These are phyloP conservation scores for Xestoiulus laeticollis DNA, from an alignment of 2,888 invertebrate species.

Conservation along the genomic window DNA sequence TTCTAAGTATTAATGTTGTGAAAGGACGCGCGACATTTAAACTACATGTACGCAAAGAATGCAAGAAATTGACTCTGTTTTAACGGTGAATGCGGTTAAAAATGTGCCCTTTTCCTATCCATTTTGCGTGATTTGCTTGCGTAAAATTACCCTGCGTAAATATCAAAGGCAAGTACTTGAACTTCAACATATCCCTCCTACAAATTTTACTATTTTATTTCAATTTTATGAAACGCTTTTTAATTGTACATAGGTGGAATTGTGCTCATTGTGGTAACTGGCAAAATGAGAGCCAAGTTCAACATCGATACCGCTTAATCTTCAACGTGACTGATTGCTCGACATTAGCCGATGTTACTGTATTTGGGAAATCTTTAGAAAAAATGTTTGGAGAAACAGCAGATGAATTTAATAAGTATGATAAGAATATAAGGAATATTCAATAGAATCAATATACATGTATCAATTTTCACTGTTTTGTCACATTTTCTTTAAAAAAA, in stretches of 20 bases:
- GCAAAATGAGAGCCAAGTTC: background rate
- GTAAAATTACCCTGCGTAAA: background rate
- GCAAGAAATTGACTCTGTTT: background rate
- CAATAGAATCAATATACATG: background rate
- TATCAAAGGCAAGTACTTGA: background rate
- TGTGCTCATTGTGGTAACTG: background rate
- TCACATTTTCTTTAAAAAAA: too few relatives aligned
- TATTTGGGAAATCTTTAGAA: slow-evolving; percentile 1
- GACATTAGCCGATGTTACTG: background rate
- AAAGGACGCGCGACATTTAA: too few relatives aligned
- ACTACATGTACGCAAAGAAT: background rate
- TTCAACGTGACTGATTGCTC: background rate
- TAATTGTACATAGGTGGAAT: background rate
- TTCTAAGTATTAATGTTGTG: too few relatives aligned
- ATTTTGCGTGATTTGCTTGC: background rate
- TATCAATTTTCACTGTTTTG: too few relatives aligned
- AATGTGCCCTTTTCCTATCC: background rate
- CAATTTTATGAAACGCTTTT: background rate
- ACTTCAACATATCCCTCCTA: background rate
- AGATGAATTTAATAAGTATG: background rate
- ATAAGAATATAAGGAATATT: background rate
- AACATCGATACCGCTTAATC: background rate
- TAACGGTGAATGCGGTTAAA: background rate
- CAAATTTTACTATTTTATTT: background rate
- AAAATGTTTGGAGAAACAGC: slow-evolving; percentile 19